These are phyloP conservation scores for Lithophane ornitopus DNA, from an alignment of 2,888 invertebrate species.

Conservation along the genomic window DNA sequence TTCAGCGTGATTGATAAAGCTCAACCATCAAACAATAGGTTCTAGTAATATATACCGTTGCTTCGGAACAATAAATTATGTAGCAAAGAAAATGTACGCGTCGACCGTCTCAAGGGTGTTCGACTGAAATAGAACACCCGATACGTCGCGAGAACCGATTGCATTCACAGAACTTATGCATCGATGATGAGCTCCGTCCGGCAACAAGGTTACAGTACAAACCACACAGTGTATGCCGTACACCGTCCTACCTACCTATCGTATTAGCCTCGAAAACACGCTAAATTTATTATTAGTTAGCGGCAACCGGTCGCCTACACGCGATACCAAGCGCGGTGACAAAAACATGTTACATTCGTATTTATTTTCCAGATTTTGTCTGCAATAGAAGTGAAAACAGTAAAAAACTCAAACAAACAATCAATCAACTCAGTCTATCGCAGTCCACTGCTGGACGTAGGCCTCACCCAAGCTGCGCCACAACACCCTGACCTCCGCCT, in stretches of 20 bases:
- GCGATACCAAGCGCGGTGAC: slow-evolving; percentile 33
- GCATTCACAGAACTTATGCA: slow-evolving; percentile 79
- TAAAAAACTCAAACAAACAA: too few relatives aligned
- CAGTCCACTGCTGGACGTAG: too few relatives aligned
- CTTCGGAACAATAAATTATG: slow-evolving; percentile 62
- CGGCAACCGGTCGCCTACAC: slow-evolving; percentile 44
- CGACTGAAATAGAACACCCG: slow-evolving; percentile 74
- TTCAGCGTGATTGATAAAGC: slow-evolving; percentile 55
- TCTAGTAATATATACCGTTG: slow-evolving; percentile 38
- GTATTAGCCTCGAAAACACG: slow-evolving; percentile 45
- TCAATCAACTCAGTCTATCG: too few relatives aligned
- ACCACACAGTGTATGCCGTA: slow-evolving; percentile 28
- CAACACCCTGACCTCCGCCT: too few relatives aligned
- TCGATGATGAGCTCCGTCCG: slow-evolving; percentile 69
- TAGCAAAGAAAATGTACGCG: slow-evolving; percentile 51
- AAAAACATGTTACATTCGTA: slow-evolving; percentile 20
- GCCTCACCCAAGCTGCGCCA: too few relatives aligned
- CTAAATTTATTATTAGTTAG: slow-evolving; percentile 59
- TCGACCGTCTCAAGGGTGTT: slow-evolving; percentile 65
- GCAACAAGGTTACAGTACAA: slow-evolving; percentile 50
- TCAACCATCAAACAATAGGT: slow-evolving; percentile 56
- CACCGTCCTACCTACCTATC: slow-evolving; percentile 7
- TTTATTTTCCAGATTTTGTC: slow-evolving; percentile 39
- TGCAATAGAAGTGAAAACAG: background rate
- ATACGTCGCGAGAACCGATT: slow-evolving; percentile 69